Conservation (phyloP, 1,140 invertebrate genomes). For the Laupala kohalensis region DNA sequence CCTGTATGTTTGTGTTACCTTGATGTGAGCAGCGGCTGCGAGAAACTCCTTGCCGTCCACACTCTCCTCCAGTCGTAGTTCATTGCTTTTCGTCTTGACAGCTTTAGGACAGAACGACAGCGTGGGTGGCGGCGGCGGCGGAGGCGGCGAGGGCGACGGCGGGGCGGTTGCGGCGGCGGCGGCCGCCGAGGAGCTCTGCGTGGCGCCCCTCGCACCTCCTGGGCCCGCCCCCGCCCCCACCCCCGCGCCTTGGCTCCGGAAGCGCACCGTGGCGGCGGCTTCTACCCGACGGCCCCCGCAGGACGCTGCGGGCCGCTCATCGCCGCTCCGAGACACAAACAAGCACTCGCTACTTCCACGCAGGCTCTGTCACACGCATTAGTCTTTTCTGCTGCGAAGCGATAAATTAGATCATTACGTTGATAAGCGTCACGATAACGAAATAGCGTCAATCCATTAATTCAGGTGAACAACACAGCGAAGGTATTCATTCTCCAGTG, state of each 20-base stretch:
- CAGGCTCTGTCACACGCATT: no score
- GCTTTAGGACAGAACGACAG: not conserved
- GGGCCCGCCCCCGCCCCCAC: constrained; percentile 16
- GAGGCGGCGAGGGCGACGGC: not conserved
- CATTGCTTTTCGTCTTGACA: not conserved
- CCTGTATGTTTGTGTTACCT: not conserved
- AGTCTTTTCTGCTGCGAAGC: no score
- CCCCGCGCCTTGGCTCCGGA: not conserved
- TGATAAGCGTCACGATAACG: no score
- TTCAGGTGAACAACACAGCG: no score
- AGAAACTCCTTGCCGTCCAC: not conserved
- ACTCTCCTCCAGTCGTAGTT: not conserved
- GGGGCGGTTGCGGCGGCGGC: constrained; percentile 12
- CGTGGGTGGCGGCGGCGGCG: not conserved
- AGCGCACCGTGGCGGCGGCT: not conserved
- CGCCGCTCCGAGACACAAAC: no score
- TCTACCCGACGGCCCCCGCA: no score
- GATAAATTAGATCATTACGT: no score
- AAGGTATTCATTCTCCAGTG: no score
- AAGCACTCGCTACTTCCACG: no score
- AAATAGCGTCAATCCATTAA: no score
- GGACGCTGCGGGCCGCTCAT: no score
- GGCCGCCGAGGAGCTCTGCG: constrained; percentile 2
- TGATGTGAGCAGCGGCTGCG: not conserved
- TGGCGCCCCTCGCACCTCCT: not conserved